Evolutionary conservation across 2,797 vertebrate genomes (phyloP), one percentile per base, ranked within the genome.

Genomic region (Sternarchorhynchus goeldii): DNA sequence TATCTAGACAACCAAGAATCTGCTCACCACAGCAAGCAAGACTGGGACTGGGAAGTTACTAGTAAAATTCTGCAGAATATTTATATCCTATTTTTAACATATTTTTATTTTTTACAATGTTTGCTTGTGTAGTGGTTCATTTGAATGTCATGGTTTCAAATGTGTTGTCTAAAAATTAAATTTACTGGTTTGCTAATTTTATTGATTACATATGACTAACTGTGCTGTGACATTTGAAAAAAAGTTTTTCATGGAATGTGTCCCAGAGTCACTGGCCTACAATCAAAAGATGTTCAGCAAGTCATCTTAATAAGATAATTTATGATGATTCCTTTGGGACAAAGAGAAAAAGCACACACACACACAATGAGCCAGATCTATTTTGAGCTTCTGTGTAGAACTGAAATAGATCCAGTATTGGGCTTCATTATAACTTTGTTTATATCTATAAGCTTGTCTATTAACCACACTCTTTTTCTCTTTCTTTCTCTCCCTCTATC

Each of bases 401-500:
- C 88, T 84, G 91, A 92, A 92, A 93, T 93, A 93, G 92, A 85
- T 81, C 82, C 84, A 84, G 90, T 85, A 60, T 93, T 91, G 76
- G 88, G 89, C 92, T 92, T 92, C 92, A 91, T 83, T 89, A 88
- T 90, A 91, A 92, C 59, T 78, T 65, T 82, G 74, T 79, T 12
- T 50, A 79, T 79, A 50, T 55, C 67, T 58, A 71, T 18, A 4
- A 70, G 59, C 66, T 75, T 58, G 31, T 80, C 16, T 65, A 58
- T 55, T 75, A 82, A 75, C 62, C 71, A 25, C 41, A 18, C 36
- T 20, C 53, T 56, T 25, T 10, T 18, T 55, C 56, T 62, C 64
- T 50, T 20, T 10, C 58, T 56, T 50, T 76, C 74, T 76, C 64
- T 56, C 64, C 58, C 63, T 58, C 53, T 73, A 65, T 59, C 31